Base-by-base conservation (phyloP, 1,140 invertebrate genomes). In the Magallana gigas region DNA sequence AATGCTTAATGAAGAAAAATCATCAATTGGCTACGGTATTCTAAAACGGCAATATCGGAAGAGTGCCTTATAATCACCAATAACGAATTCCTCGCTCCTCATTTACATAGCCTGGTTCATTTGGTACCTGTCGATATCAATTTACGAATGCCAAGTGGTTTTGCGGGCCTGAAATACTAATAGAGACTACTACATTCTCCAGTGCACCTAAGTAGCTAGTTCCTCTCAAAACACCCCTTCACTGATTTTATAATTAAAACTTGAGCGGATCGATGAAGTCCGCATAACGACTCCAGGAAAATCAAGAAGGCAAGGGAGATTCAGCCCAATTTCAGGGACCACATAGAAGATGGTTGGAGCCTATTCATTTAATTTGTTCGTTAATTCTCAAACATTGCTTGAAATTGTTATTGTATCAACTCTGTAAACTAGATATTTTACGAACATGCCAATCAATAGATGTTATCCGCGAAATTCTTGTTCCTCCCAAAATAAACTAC, bases 301-400 rank as follows among this genome's bases (percentile, higher is more conserved):
- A 12, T 29, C 68, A 29, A 29, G 68, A 36, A 29, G 68, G 3
- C 3, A 18, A 29, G 23, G 36, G 68, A 76, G 68, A 76, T 29
- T 12, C 36, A 76, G 36, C 36, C 68, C 68, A 76, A 76, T 76
- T 29, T 7, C 23, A 23, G 18, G 68, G 68, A 48, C 9, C 23
- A 76, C 12, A 76, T 11, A 29, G 23, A 76, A 23, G 23, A 76
- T 76, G 23, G 11, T 29, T 76, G 68, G 68, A 76, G 36, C 68
- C 68, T 76, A 76, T 76, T 76, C 68, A 76, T 76, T 76, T 76
- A 36, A 76, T 76, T 76, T 76, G 68, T 76, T 76, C 68, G 36
- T 76, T 76, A 76, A 76, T 76, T 18, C 68, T 29, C 68, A 76
- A 76, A 76, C 68, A 76, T 23, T 76, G 68, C 23, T 29, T 11